Percentiles rank a stretch among this genome's conserved stretches.
phyloP scores from a whole-genome alignment of 2,888 invertebrate species.

The Lepidonotus clava region DNA sequence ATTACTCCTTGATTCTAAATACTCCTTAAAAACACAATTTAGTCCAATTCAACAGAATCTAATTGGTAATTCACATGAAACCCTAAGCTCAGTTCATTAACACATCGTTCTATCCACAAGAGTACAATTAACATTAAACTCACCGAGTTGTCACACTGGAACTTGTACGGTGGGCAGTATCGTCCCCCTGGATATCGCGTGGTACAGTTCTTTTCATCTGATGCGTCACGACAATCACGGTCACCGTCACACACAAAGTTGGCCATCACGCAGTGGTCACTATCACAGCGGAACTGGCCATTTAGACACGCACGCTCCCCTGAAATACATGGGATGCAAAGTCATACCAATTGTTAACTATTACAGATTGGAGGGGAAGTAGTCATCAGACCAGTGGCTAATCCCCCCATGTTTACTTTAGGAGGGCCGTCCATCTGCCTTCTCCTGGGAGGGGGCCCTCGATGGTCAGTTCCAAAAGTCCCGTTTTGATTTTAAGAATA shows the following conservation, averaged over 20 bases:
- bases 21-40: too few species aligned
- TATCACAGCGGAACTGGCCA: conserved; percentile 87
- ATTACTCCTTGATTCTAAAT: too few species aligned
- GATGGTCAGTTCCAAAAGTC: too few species aligned
- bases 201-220: conserved; percentile 84
- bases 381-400: too few species aligned
- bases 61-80: not conserved
- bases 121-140: conserved; percentile 56
- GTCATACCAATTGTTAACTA: too few species aligned
- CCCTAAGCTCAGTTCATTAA: too few species aligned
- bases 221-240: conserved; percentile 77
- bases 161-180: conserved; percentile 93
- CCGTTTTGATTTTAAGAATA: too few species aligned
- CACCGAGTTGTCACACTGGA: conserved; percentile 93
- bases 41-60: not conserved
- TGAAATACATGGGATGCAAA: conserved; percentile 33
- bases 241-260: conserved; percentile 77
- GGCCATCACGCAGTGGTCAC: conserved; percentile 91
- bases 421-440: too few species aligned
- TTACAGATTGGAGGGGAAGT: too few species aligned
- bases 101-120: too few species aligned
- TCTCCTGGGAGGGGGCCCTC: too few species aligned
- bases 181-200: conserved; percentile 92
- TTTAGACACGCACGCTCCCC: conserved; percentile 82
- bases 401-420: too few species aligned